A percentile compares a stretch with the other conserved stretches of the same genome.
Evolutionary conservation across 2,797 vertebrate genomes (phyloP).

Genomic region (Discoglossus pictus): DNA sequence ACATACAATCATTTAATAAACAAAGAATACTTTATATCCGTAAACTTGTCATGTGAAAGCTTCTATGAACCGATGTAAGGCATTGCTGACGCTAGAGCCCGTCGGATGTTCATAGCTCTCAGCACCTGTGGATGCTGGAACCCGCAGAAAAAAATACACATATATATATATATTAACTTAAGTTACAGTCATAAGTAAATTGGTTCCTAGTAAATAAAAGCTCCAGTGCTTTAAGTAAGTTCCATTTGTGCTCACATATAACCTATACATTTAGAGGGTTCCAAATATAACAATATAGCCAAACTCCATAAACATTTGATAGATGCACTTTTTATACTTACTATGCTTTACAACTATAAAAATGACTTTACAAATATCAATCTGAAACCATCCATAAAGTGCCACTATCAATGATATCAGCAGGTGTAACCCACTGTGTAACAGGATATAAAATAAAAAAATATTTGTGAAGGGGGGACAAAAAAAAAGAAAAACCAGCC

Average conservation of each 20-base stretch:
- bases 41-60: slow-evolving; percentile 73
- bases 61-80: slow-evolving; percentile 75
- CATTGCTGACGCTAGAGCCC: slow-evolving; percentile 70
- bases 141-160: slow-evolving; percentile 64
- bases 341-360: slow-evolving; percentile 71
- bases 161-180: too few species aligned
- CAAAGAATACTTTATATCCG: slow-evolving; percentile 57
- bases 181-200: neutral
- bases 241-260: slow-evolving; percentile 67
- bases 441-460: slow-evolving; percentile 48
- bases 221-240: slow-evolving; percentile 58
- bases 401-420: slow-evolving; percentile 67
- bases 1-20: slow-evolving; percentile 77
- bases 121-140: slow-evolving; percentile 64
- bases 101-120: slow-evolving; percentile 64
- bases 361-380: slow-evolving; percentile 74
- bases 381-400: slow-evolving; percentile 76
- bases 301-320: slow-evolving; percentile 64
- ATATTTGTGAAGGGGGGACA: slow-evolving; percentile 5
- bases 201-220: slow-evolving; percentile 52
- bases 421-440: slow-evolving; percentile 42
- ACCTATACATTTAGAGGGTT: slow-evolving; percentile 58
- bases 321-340: slow-evolving; percentile 71
- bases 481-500: slow-evolving; percentile 46
- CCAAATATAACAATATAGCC: slow-evolving; percentile 57